A percentile compares a stretch with the other conserved stretches of the same genome.
Evolutionary conservation across 2,797 vertebrate species (phyloP).

Genomic region (Hyperoplus lanceolatus): DNA sequence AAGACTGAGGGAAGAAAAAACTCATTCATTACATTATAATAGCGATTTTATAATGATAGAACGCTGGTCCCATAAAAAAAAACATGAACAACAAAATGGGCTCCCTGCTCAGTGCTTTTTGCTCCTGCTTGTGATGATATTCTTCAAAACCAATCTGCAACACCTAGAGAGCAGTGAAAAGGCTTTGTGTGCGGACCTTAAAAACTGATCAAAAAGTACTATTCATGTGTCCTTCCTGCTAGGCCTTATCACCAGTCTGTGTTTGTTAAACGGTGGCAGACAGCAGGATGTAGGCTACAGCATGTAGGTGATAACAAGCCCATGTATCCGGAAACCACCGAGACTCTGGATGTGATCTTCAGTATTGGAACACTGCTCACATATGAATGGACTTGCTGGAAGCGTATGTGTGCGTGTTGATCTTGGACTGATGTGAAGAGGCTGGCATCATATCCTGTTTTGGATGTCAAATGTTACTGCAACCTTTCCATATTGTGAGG

Average conservation of each 20-base stretch:
- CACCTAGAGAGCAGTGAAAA: slow-evolving; percentile 11
- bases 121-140: not conserved
- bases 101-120: slow-evolving; percentile 5
- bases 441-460: not conserved
- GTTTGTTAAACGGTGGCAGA: slow-evolving; percentile 33
- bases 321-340: not conserved
- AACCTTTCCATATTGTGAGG: too few species aligned
- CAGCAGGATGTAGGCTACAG: not conserved
- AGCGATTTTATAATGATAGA: too few species aligned
- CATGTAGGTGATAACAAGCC: slow-evolving; percentile 36
- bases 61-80: too few species aligned
- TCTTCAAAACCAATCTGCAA: not conserved
- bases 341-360: not conserved
- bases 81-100: too few species aligned
- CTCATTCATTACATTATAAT: too few species aligned
- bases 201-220: not conserved
- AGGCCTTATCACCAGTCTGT: slow-evolving; percentile 12
- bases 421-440: not conserved
- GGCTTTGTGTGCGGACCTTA: not conserved
- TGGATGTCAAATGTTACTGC: not conserved
- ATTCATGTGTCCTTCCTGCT: not conserved
- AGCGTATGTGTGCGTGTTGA: not conserved
- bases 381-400: not conserved
- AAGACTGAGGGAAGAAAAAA: too few species aligned
- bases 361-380: not conserved